phyloP scores from a whole-genome alignment of 2,113 vertebrate species.

The Actenoides lindsayi region DNA sequence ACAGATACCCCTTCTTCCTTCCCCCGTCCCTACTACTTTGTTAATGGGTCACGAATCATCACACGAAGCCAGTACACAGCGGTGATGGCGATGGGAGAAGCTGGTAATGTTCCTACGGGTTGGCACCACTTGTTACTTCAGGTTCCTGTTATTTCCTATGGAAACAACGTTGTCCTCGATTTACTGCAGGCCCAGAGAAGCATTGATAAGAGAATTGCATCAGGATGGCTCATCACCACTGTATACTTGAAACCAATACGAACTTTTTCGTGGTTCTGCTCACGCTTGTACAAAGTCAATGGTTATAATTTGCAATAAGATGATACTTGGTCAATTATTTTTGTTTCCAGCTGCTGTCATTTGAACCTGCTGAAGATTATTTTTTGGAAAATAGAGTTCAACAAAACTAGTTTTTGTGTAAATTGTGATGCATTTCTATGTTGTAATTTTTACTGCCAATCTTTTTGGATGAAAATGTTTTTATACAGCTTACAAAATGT shows the following conservation, averaged over 20 bases:
- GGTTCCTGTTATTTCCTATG: conserved; percentile 81
- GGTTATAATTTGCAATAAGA: conserved; percentile 55
- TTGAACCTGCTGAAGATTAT: conserved; percentile 76
- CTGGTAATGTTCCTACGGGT: neutral
- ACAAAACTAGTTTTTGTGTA: conserved; percentile 71
- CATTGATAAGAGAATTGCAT: neutral
- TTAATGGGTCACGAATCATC: neutral
- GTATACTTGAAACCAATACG: conserved; percentile 55
- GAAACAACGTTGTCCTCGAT: conserved; percentile 68
- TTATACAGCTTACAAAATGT: conserved; percentile 77
- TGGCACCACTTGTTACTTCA: conserved; percentile 57
- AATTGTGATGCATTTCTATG: conserved; percentile 74
- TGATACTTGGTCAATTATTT: conserved; percentile 53
- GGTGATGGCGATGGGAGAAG: conserved; percentile 30
- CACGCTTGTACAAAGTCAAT: conserved; percentile 53
- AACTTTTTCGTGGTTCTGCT: conserved; percentile 65
- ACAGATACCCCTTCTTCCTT: neutral
- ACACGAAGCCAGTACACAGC: neutral
- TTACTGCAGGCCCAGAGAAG: conserved; percentile 17
- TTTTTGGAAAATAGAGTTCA: conserved; percentile 64
- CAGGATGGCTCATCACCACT: conserved; percentile 50
- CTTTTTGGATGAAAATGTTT: conserved; percentile 80
- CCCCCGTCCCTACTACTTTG: neutral
- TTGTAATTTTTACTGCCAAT: conserved; percentile 82
- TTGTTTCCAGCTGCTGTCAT: conserved; percentile 69